phyloP scores from a whole-genome alignment of 2,797 vertebrate species.

The Semotilus atromaculatus region DNA sequence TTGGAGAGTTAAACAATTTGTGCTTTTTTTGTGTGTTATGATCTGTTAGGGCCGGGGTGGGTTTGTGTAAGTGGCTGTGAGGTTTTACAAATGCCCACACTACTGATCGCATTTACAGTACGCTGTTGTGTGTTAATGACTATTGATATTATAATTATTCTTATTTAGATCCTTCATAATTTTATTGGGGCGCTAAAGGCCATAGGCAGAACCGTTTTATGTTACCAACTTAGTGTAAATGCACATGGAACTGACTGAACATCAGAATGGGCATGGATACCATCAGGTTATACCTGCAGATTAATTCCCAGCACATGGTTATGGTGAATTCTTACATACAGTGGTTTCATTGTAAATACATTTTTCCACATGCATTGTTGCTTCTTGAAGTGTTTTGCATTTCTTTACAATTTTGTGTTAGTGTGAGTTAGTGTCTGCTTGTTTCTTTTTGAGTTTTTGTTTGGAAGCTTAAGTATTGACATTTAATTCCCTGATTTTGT shows the following conservation, averaged over 20 bases:
- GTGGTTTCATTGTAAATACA: constrained; percentile 55
- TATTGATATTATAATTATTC: constrained; percentile 68
- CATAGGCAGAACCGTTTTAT: constrained; percentile 68
- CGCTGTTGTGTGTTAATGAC: constrained; percentile 70
- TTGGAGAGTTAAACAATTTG: constrained; percentile 65
- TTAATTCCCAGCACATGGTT: constrained; percentile 49
- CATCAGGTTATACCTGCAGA: constrained; percentile 37
- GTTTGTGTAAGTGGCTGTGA: constrained; percentile 60
- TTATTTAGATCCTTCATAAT: constrained; percentile 57
- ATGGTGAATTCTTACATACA: constrained; percentile 61
- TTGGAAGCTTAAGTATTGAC: constrained; percentile 51
- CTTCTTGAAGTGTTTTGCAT: constrained; percentile 41
- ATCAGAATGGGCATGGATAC: constrained; percentile 60
- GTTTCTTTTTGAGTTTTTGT: constrained; percentile 37
- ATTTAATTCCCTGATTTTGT: constrained; percentile 60
- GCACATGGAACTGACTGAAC: constrained; percentile 65
- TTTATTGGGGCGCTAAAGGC: constrained; percentile 62
- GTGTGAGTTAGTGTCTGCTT: not conserved
- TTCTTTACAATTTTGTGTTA: constrained; percentile 41
- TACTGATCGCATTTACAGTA: constrained; percentile 63
- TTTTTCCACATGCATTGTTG: constrained; percentile 55
- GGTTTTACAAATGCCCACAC: constrained; percentile 61
- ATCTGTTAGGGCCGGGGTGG: constrained; percentile 58
- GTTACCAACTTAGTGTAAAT: constrained; percentile 65
- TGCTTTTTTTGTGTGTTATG: constrained; percentile 65